A percentile compares a stretch with the other conserved stretches of the same genome.
These are phyloP conservation scores for Sebastes hubbsi DNA, from an alignment of 2,797 vertebrate species.

Conservation along the genomic window DNA sequence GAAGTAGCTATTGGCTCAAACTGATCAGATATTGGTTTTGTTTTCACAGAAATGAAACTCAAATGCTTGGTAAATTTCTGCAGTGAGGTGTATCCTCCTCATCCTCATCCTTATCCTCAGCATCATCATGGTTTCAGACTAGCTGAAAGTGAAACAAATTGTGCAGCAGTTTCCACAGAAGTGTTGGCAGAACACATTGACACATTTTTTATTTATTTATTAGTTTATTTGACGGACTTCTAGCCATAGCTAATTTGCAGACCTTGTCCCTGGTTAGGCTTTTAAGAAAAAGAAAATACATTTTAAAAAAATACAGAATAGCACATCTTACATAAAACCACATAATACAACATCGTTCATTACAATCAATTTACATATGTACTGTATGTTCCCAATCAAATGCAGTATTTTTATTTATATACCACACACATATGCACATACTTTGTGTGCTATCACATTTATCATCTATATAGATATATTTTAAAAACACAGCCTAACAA, in stretches of 20 bases:
- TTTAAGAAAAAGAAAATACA: too few relatives aligned
- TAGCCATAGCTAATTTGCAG: too few relatives aligned
- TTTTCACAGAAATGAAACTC: conserved; percentile 44
- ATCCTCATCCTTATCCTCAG: background rate
- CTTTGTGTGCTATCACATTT: background rate
- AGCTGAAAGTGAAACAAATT: background rate
- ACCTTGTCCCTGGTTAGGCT: too few relatives aligned
- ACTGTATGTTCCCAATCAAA: too few relatives aligned
- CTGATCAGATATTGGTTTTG: background rate
- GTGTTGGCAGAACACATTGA: background rate
- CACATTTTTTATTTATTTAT: background rate
- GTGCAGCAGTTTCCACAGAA: background rate
- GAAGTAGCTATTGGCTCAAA: background rate
- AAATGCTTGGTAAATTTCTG: background rate
- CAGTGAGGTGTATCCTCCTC: background rate
- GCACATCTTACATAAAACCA: too few relatives aligned
- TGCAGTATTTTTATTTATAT: background rate
- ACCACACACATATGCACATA: background rate
- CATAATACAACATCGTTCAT: too few relatives aligned
- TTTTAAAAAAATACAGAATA: too few relatives aligned
- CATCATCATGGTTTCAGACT: background rate
- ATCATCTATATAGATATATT: background rate
- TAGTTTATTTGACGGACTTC: too few relatives aligned
- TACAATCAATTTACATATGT: too few relatives aligned
- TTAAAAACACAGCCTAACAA: background rate